Base-by-base conservation (phyloP, 2,888 invertebrate species). In the Clistopyga incitator region DNA sequence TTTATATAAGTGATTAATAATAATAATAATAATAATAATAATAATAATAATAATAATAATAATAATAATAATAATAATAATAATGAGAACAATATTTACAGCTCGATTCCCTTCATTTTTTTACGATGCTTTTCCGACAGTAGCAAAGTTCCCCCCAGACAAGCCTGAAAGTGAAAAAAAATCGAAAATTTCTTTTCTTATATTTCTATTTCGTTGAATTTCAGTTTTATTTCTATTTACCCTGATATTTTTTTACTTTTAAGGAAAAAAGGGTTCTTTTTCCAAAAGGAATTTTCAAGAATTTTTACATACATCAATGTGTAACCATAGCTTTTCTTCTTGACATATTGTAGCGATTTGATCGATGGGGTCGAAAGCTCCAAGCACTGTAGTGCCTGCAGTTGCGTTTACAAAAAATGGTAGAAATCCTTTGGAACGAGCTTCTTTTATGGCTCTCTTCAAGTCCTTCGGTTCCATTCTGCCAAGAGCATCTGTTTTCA, bases 351-450 rank as follows among this genome's bases (percentile, higher is more conserved):
- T 94, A 0, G 97, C 96, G 13, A 97, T 94, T 47, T 94, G 94
- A 0, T 94, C 93, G 23, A 98, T 90, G 13, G 97, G 96, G 92
- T 98, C 98, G 86, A 97, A 97, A 0, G 97, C 96, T 0, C 98
- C 97, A 10, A 98, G 92, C 0, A 98, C 97, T 0, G 98, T 98
- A 0, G 97, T 97, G 0, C 97, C 98, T 2, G 96, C 95, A 0
- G 96, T 97, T 0, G 96, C 96, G 87, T 96, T 96, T 0, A 97
- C 96, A 90, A 96, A 94, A 80, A 97, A 94, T 0, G 97, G 97
- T 56, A 94, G 90, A 83, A 93, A 94, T 0, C 95, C 95, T 0
- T 93, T 91, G 0, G 89, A 87, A 79, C 92, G 92, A 0, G 94
- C 94, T 18, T 92, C 90, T 23, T 93, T 86, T 47, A 97, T 95